Conservation (phyloP, 2,888 invertebrate species). For the Anaspis maculata region DNA sequence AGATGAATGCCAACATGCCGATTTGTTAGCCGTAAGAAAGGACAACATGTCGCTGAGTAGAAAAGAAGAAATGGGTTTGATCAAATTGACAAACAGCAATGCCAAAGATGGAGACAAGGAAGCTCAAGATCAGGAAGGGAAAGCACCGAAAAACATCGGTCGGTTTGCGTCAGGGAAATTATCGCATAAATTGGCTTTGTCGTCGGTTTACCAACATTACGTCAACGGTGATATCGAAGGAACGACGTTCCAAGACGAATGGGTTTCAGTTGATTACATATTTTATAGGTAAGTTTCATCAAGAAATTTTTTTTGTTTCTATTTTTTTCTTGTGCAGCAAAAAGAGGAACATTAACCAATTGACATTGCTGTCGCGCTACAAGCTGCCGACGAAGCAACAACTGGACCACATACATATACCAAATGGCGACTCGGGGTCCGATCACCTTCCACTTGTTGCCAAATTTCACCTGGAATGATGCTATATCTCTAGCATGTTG, state of each 20-base stretch:
- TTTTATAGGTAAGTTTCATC: conserved; percentile 58
- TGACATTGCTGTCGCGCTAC: conserved; percentile 55
- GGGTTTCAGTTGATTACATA: conserved; percentile 86
- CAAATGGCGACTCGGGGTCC: conserved; percentile 67
- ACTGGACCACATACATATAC: conserved; percentile 52
- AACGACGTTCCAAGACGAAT: conserved; percentile 67
- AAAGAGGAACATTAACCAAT: conserved; percentile 38
- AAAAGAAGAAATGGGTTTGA: conserved; percentile 29
- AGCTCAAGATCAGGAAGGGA: not conserved
- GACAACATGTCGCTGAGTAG: conserved; percentile 18
- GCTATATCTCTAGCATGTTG: too few relatives aligned
- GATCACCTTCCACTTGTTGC: conserved; percentile 81
- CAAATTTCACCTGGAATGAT: too few relatives aligned
- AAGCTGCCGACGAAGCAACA: conserved; percentile 52
- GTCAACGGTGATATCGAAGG: conserved; percentile 48
- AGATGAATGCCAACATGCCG: conserved; percentile 38
- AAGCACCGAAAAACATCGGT: conserved; percentile 19
- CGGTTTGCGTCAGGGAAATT: conserved; percentile 55
- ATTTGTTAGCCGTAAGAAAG: conserved; percentile 23
- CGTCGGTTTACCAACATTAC: conserved; percentile 59
- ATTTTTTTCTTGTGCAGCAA: conserved; percentile 26
- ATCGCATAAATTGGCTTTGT: conserved; percentile 57
- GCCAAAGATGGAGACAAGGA: conserved; percentile 3
- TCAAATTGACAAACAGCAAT: conserved; percentile 28
- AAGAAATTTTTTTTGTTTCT: conserved; percentile 3